Base-by-base conservation (phyloP, 2,888 invertebrate species). In the Axea sp. region DNA sequence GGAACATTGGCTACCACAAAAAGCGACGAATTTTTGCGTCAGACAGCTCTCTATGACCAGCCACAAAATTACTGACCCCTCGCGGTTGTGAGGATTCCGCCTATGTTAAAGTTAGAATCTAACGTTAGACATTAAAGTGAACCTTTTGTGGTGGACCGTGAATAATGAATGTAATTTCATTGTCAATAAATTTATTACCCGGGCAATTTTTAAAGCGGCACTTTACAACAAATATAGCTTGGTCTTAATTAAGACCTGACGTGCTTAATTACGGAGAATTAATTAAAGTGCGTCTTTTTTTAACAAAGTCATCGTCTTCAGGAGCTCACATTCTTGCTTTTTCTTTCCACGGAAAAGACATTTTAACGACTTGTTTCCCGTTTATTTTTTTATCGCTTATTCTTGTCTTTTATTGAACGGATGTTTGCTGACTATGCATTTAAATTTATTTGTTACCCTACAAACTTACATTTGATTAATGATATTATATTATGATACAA, bases 171-270 rank as follows among this genome's bases (percentile, higher is more conserved):
- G 47, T 33, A 67, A 59, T 49, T 67, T 67, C 41, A 39, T 59
- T 69, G 69, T 45, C 60, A 53, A 53, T 51, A 45, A 53, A 60
- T 53, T 39, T 51, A 69, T 60, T 53, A 37, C 11, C 47, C 30
- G n/a, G 59, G 51, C 26, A 43, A 60, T 60, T 57, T 35, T 59
- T 17, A 22, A 60, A 53, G 60, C 12, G 53, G 39, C 28, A 53
- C 47, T 67, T 41, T 8, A 15, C 28, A n/a, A 5, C 14, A 43
- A 53, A 41, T 35, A 14, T 43, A 55, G 30, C 30, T 68, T 51
- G 51, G 43, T 26, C 17, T 53, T 60, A 69, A 69, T 69, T 69
- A 53, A 60, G 30, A 53, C 60, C 28, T 31, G 60, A 39, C 53
- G 57, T 19, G 60, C 41, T 68, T 59, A 59, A 68, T 59, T 59